Base-by-base conservation (phyloP, 2,888 invertebrate species). In the Gnatocerus cornutus region DNA sequence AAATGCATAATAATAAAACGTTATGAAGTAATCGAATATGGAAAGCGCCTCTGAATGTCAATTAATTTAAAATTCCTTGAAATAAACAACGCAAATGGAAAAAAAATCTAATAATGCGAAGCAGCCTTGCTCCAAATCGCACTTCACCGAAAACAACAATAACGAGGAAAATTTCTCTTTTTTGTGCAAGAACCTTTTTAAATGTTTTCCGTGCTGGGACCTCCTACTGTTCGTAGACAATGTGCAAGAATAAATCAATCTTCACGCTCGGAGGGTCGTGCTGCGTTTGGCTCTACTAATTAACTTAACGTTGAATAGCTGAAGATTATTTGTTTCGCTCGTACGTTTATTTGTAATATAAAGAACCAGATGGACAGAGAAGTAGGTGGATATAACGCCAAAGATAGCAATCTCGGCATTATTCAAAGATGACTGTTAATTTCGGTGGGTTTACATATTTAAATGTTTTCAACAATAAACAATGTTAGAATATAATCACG, bases 191-290 rank as follows among this genome's bases (percentile, higher is more conserved):
- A 16, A 33, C 13, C 48, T 52, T 10, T 61, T 59, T 30, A 29
- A 46, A 14, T 30, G 59, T 50, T 62, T 48, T 37, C 45, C 13
- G 29, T 16, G 10, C 41, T 53, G 46, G 56, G 56, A 45, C 56
- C 75, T 70, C 79, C 78, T 71, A 76, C 76, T 72, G 78, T 71
- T 75, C 73, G 9, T 74, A 78, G 77, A 79, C 79, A 79, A 78
- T 78, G 78, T 71, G 71, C 71, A 66, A 72, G 76, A 75, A 79
- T 79, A 79, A 79, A 79, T 79, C 79, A 79, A 79, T 78, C 78
- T 78, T 79, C 78, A 78, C 78, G 77, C 77, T 76, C 74, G 71
- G 68, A 71, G 74, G 69, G 71, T 72, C 72, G 72, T 72, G 73
- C 70, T 68, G 69, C 74, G 76, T 67, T 68, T 65, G 72, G 72